phyloP scores from a whole-genome alignment of 2,888 invertebrate species.

The Phaonia tiefii region DNA sequence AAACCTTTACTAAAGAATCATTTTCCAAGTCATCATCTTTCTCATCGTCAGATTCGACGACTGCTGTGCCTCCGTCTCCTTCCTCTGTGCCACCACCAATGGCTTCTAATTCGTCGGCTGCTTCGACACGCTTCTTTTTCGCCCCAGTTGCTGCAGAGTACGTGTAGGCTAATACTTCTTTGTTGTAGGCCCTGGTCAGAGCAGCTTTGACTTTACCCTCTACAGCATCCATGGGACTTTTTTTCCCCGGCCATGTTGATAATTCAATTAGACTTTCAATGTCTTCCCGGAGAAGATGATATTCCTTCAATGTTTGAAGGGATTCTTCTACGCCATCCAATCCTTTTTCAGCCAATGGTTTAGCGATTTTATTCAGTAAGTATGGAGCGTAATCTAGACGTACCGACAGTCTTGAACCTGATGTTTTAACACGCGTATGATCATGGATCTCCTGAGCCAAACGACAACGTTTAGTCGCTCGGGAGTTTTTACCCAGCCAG shows the following conservation, averaged over 20 bases:
- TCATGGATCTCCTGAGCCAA: constrained; percentile 91
- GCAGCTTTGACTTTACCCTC: constrained; percentile 94
- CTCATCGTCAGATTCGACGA: constrained; percentile 71
- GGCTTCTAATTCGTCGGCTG: constrained; percentile 80
- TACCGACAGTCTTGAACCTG: constrained; percentile 90
- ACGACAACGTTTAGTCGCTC: constrained; percentile 89
- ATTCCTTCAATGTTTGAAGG: constrained; percentile 88
- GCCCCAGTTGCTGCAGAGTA: constrained; percentile 85
- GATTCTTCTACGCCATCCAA: constrained; percentile 87
- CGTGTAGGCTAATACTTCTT: constrained; percentile 88
- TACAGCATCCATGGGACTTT: constrained; percentile 88
- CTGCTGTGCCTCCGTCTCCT: constrained; percentile 74
- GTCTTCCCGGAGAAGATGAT: constrained; percentile 94
- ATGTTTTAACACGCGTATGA: constrained; percentile 91
- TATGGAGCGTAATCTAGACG: constrained; percentile 93
- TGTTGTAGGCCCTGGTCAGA: constrained; percentile 96
- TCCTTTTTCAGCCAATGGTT: constrained; percentile 87
- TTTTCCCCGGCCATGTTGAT: constrained; percentile 89
- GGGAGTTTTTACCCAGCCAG: constrained; percentile 98
- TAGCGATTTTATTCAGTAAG: constrained; percentile 87
- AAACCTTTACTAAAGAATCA: constrained; percentile 88
- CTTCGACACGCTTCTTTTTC: constrained; percentile 83
- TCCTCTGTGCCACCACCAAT: constrained; percentile 80
- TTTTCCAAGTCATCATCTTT: constrained; percentile 83
- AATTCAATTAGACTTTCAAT: constrained; percentile 93